Evolutionary conservation across 2,113 vertebrate species (phyloP).

Genomic region (Delphinus delphis): DNA sequence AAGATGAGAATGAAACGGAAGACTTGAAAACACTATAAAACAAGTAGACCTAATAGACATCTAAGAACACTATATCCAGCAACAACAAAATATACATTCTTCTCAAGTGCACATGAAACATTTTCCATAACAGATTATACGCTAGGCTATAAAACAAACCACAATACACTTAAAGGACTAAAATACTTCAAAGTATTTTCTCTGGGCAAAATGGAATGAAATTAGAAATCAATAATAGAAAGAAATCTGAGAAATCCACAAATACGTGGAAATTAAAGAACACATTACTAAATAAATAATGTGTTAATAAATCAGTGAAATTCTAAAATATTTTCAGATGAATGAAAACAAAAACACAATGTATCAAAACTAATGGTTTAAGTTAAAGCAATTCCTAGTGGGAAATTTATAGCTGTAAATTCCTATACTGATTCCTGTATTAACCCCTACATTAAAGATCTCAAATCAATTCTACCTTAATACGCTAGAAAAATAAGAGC

Average conservation of each 20-base stretch:
- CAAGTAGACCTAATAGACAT: no score
- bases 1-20: no score
- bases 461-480: not conserved
- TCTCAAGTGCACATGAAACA: no score
- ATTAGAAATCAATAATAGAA: not conserved
- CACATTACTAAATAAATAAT: not conserved
- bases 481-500: not conserved
- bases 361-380: not conserved
- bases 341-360: not conserved
- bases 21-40: no score
- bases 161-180: not conserved
- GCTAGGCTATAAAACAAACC: not conserved
- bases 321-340: not conserved
- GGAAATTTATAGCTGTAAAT: not conserved
- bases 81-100: no score
- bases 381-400: not conserved
- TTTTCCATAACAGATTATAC: not conserved
- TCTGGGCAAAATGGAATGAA: not conserved
- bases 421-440: not conserved
- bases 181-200: not conserved
- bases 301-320: not conserved
- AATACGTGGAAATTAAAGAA: not conserved
- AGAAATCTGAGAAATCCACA: not conserved
- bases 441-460: not conserved
- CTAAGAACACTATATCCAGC: no score